Evolutionary conservation across 2,888 invertebrate genomes (phyloP), one percentile per base, ranked within the genome.

Genomic region (Drosophila kambysellisi): DNA sequence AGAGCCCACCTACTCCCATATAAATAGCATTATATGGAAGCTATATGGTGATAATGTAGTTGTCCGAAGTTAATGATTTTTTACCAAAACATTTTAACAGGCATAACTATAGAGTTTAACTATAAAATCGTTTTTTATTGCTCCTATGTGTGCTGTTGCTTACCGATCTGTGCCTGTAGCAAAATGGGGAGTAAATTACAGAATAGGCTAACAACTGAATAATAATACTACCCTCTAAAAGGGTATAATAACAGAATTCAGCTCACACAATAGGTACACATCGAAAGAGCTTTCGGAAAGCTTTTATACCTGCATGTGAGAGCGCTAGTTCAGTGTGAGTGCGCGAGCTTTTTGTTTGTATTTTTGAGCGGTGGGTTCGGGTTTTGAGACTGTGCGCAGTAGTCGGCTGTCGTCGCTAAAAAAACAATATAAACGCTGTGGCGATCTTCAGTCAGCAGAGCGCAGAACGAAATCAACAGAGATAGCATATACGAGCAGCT

Each of bases 221-320:
- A 37, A 20, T 43, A 12, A 20, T 20, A 43, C 43, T 5, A 20
- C 11, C 20, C 43, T 11, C 20, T 20, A 20, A 5, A 43, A 46
- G 46, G 25, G 46, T 46, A 46, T 25, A n/a, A 51, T 5, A 51
- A 60, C 50, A 56, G 35, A 67, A 48, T 33, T 67, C 54, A 57
- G 62, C 50, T 54, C 59, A 52, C 30, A 62, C 33, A 53, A 53
- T 54, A 39, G 30, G 43, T 52, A 60, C 51, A 79, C 46, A 63
- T 46, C 43, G 64, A 50, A 15, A 59, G 51, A 85, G 84, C 84
- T 84, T 83, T 82, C 33, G 60, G 43, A n/a, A 59, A 90, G 90
- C 88, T 88, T 81, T 85, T 72, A 57, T 50, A 74, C 62, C 63
- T 74, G 74, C 73, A 74, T 62, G 64, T 61, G 76, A 76, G 61